phyloP scores from a whole-genome alignment of 1,140 invertebrate genomes.

The Papilio glaucus region DNA sequence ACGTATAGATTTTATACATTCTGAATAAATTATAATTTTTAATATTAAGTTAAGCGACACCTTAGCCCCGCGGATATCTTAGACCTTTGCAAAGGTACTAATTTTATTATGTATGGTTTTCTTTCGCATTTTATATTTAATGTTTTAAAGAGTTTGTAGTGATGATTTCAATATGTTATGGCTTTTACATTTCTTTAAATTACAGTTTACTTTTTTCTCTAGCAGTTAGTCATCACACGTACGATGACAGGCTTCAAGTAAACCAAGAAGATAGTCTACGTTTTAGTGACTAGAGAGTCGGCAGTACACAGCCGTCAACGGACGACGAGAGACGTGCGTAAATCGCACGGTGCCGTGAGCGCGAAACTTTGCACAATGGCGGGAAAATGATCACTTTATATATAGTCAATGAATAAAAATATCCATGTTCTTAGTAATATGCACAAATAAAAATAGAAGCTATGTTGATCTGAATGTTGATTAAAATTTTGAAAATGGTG shows the following conservation, averaged over 20 bases:
- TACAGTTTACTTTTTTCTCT: not conserved
- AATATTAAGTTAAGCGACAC: not conserved
- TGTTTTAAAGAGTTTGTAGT: not conserved
- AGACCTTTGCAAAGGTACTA: not conserved
- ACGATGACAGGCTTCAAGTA: conserved; percentile 18
- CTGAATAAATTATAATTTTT: not conserved
- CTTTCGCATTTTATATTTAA: not conserved
- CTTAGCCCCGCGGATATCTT: not conserved
- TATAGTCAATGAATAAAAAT: not conserved
- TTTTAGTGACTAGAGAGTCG: conserved; percentile 35
- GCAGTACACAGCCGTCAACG: conserved; percentile 60
- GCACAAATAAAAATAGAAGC: conserved; percentile 29
- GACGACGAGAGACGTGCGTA: conserved; percentile 48
- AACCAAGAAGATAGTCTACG: conserved; percentile 42
- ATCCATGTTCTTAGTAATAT: conserved; percentile 17
- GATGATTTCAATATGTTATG: not conserved
- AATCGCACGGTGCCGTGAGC: conserved; percentile 47
- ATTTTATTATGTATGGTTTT: not conserved
- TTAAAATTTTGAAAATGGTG: conserved; percentile 51
- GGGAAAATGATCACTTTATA: conserved; percentile 54
- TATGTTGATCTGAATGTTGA: conserved; percentile 42
- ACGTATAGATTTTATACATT: not conserved
- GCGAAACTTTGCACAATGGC: conserved; percentile 69
- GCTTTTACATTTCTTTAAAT: not conserved
- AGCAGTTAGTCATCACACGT: not conserved